Percentiles rank a stretch among this genome's conserved stretches.
phyloP scores from a whole-genome alignment of 35 echinoderm and acorn worm genomes.

The Amphiura filiformis region DNA sequence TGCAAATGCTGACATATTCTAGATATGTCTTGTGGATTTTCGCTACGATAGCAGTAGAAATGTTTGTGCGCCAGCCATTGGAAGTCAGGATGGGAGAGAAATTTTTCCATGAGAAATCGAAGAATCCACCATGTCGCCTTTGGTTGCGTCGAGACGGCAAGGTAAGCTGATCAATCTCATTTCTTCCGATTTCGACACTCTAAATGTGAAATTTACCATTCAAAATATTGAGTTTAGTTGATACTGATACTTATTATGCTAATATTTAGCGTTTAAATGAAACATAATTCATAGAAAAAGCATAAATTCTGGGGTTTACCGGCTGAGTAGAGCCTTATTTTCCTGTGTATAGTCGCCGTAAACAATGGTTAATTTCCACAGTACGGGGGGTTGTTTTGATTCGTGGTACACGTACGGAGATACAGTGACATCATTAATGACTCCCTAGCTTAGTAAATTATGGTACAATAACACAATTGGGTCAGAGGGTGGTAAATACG shows the following conservation, averaged over 20 bases:
- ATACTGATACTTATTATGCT: neutral
- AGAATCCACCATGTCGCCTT: neutral
- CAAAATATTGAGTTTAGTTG: neutral
- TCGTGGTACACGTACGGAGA: no score
- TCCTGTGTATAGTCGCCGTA: neutral
- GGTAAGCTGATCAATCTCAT: neutral
- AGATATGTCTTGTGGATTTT: neutral
- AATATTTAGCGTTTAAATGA: neutral
- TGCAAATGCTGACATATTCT: neutral
- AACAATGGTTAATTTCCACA: no score
- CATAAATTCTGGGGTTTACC: neutral
- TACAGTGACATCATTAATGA: no score
- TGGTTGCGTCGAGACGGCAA: neutral
- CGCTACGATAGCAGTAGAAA: neutral
- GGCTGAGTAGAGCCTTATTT: neutral
- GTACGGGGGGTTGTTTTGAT: no score
- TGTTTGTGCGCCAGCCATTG: neutral
- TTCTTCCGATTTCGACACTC: neutral
- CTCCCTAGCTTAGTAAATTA: no score
- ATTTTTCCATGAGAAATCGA: neutral
- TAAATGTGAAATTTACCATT: neutral
- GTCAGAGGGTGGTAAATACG: no score
- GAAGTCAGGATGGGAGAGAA: neutral
- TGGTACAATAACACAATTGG: no score
- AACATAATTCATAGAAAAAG: neutral